Percentiles rank a stretch among this genome's conserved stretches.
Conservation (phyloP, 64 coral and sea anemone species). For the Orbicella faveolata region DNA sequence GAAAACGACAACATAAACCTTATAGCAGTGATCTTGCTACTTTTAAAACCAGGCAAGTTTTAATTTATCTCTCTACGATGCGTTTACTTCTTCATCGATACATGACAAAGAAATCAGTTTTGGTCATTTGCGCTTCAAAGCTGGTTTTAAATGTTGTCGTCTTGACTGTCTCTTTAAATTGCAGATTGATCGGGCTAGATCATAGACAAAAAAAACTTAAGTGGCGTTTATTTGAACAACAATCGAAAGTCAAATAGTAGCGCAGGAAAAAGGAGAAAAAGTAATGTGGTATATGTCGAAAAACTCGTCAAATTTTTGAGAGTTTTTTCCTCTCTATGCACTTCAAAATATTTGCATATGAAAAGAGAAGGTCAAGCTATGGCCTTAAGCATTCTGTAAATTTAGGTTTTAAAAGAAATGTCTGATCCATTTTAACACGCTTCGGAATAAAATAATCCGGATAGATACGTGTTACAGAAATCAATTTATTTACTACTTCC, state of each 20-base stretch:
- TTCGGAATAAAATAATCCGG: neutral
- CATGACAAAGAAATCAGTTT: conserved; percentile 17
- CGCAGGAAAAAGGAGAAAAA: neutral
- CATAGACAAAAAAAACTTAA: neutral
- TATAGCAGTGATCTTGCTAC: conserved; percentile 14
- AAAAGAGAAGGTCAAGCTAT: neutral
- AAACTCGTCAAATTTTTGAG: conserved; percentile 1
- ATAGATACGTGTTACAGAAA: neutral
- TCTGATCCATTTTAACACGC: conserved; percentile 21
- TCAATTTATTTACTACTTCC: conserved; percentile 20
- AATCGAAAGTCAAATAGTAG: conserved; percentile 23
- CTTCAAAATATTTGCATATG: conserved; percentile 24
- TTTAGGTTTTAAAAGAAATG: neutral
- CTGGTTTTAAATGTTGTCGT: neutral
- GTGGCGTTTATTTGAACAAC: conserved; percentile 11
- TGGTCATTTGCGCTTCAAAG: neutral
- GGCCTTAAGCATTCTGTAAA: neutral
- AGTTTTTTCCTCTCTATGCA: neutral
- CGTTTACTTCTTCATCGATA: neutral
- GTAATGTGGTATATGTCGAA: neutral
- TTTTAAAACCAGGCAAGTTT: neutral
- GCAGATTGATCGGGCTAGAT: neutral
- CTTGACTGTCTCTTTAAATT: neutral
- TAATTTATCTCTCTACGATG: neutral
- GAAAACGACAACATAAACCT: neutral